Base-by-base conservation (phyloP, 2,113 vertebrate genomes). In the Neofelis nebulosa region DNA sequence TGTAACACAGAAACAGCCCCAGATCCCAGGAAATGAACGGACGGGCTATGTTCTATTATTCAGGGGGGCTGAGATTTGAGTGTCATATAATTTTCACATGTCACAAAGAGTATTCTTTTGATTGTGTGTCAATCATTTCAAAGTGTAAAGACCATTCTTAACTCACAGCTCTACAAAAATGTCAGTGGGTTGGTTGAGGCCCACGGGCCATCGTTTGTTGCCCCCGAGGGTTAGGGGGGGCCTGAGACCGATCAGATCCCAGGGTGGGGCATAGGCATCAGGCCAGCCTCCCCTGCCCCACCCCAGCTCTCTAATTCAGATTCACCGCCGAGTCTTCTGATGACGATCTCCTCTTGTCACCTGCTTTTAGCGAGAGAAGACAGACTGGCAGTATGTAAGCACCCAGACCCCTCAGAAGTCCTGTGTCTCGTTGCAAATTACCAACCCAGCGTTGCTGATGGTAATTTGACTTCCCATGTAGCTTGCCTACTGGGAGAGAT, bases 401-500 rank as follows among this genome's bases (percentile, higher is more conserved):
- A 18, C 84, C 83, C 55, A 73, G 87, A 31, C 14, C 55, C 71
- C 84, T 87, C 9, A 23, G 69, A 94, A 96, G 61, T 86, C 83
- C 71, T 7, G 3, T 73, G 84, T 95, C 92, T 93, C 31, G 23
- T 57, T 68, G 27, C 36, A 21, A 93, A 93, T 95, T 38, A 52
- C 95, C 68, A 89, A 50, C 27, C 61, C 92, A 94, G 94, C 73
- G 33, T 82, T 96, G 84, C 84, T 79, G 31, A 50, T 68, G 79
- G 89, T 65, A 73, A 95, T 86, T 55, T 38, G 85, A 91, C 97
- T 96, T 97, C 76, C 91, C 36, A 5, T 48, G 18, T 31, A 86
- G 83, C 95, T 74, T 86, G 73, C 93, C 97, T 86, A 45, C 97
- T 93, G 97, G 86, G 91, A 97, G 71, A 89, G 73, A 74, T 3